Percentiles rank a stretch among this genome's conserved stretches.
Evolutionary conservation across 1,140 invertebrate genomes (phyloP).

Genomic region (Halictus rubicundus): DNA sequence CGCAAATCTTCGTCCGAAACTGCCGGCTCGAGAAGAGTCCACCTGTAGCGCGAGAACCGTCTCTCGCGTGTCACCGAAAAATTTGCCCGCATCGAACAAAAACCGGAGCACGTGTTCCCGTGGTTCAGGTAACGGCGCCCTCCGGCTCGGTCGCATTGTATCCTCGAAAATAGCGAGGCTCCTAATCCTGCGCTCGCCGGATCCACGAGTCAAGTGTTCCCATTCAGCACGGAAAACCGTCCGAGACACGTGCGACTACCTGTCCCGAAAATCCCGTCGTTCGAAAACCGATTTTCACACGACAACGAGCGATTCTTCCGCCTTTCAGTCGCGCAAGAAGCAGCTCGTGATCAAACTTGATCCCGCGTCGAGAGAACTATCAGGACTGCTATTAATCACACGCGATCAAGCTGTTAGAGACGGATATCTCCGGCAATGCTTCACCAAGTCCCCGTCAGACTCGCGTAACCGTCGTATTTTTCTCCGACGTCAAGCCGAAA

Average conservation of each 20-base stretch:
- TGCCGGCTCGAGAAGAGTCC: slow-evolving; percentile 41
- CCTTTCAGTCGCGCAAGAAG: not conserved
- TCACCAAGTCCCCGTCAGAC: slow-evolving; percentile 50
- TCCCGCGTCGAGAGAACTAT: slow-evolving; percentile 58
- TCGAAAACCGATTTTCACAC: too few relatives aligned
- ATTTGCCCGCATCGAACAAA: slow-evolving; percentile 47
- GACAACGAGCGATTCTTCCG: too few relatives aligned
- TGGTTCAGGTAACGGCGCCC: slow-evolving; percentile 52
- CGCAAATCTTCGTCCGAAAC: slow-evolving; percentile 47
- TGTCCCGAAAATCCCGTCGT: not conserved
- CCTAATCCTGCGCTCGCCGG: slow-evolving; percentile 50
- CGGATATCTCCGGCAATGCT: slow-evolving; percentile 70
- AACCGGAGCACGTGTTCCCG: slow-evolving; percentile 55
- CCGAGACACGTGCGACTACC: slow-evolving; percentile 12
- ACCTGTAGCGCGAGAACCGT: slow-evolving; percentile 55
- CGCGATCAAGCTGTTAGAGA: slow-evolving; percentile 75
- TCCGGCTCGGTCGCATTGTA: slow-evolving; percentile 52
- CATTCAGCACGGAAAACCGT: slow-evolving; percentile 42
- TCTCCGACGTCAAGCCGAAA: not conserved
- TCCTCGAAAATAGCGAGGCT: slow-evolving; percentile 27
- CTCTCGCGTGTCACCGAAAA: slow-evolving; percentile 50
- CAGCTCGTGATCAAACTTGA: slow-evolving; percentile 14
- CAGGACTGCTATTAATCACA: slow-evolving; percentile 72
- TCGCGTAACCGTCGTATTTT: slow-evolving; percentile 25
- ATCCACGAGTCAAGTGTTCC: slow-evolving; percentile 48